Percentiles rank a stretch among this genome's conserved stretches.
These are phyloP conservation scores for Sternarchorhynchus goeldii DNA, from an alignment of 2,797 vertebrate genomes.

Conservation along the genomic window DNA sequence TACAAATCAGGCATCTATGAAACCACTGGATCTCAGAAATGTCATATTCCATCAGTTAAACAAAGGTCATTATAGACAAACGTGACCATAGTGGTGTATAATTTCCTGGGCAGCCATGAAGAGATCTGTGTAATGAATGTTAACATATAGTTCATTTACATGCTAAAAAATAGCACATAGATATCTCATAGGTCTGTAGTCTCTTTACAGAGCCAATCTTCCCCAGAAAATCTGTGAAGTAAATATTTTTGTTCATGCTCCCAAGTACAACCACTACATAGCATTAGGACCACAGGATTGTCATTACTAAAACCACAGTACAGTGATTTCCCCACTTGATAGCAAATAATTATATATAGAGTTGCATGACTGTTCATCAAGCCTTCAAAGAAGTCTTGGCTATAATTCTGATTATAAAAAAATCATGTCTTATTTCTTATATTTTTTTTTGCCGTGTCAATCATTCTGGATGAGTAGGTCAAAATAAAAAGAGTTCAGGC, in stretches of 20 bases:
- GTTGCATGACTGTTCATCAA: neutral
- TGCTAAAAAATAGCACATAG: neutral
- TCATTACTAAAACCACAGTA: too few relatives aligned
- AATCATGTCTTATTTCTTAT: too few relatives aligned
- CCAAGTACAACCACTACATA: too few relatives aligned
- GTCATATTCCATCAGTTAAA: constrained; percentile 15
- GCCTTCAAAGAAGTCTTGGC: neutral
- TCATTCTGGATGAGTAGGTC: too few relatives aligned
- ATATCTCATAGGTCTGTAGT: neutral
- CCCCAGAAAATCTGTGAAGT: too few relatives aligned
- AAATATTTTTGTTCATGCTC: too few relatives aligned
- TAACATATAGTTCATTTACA: constrained; percentile 14
- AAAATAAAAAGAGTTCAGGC: too few relatives aligned
- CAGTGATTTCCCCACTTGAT: too few relatives aligned
- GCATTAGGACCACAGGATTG: too few relatives aligned
- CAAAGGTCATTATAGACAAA: neutral
- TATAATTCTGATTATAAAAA: neutral
- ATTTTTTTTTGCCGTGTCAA: too few relatives aligned
- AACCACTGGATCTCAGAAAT: constrained; percentile 11
- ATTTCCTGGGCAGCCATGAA: constrained; percentile 43
- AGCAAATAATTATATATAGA: neutral
- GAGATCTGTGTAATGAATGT: constrained; percentile 31
- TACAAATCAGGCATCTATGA: constrained; percentile 12
- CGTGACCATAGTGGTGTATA: neutral
- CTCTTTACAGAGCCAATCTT: neutral